phyloP scores from a whole-genome alignment of 2,888 invertebrate genomes.

The Heterodera filipjevi region DNA sequence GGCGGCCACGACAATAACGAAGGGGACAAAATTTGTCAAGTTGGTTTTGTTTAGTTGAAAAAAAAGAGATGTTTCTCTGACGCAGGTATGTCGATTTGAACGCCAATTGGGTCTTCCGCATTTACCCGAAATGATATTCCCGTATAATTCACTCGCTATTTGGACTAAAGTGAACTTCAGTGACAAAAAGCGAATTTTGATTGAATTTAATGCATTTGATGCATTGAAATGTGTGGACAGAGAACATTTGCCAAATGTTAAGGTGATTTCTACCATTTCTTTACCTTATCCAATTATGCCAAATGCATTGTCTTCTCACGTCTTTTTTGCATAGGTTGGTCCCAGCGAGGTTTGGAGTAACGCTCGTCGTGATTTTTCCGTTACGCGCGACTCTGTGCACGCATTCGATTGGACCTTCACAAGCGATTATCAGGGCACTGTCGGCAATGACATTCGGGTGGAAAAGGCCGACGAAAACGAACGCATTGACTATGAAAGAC shows the following conservation, averaged over 20 bases:
- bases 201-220: conserved; percentile 87
- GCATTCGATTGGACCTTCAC: conserved; percentile 90
- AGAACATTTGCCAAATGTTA: conserved; percentile 54
- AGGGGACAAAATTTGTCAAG: neutral
- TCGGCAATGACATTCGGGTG: conserved; percentile 48
- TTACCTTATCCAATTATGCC: no score
- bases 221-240: conserved; percentile 79
- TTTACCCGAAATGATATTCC: conserved; percentile 94
- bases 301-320: neutral
- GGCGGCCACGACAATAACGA: neutral
- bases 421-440: conserved; percentile 83
- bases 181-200: conserved; percentile 67
- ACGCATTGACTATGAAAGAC: conserved; percentile 81
- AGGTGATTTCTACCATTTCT: conserved; percentile 40
- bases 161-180: conserved; percentile 68
- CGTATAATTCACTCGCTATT: conserved; percentile 81
- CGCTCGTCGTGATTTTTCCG: conserved; percentile 43
- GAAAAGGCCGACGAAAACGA: conserved; percentile 64
- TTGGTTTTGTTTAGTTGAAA: neutral
- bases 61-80: neutral
- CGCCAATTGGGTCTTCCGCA: conserved; percentile 51
- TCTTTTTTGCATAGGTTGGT: conserved; percentile 46
- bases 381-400: conserved; percentile 37
- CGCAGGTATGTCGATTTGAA: conserved; percentile 53
- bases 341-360: conserved; percentile 58